phyloP scores from a whole-genome alignment of 1,140 invertebrate species.

The Ceratosolen fusciceps region DNA sequence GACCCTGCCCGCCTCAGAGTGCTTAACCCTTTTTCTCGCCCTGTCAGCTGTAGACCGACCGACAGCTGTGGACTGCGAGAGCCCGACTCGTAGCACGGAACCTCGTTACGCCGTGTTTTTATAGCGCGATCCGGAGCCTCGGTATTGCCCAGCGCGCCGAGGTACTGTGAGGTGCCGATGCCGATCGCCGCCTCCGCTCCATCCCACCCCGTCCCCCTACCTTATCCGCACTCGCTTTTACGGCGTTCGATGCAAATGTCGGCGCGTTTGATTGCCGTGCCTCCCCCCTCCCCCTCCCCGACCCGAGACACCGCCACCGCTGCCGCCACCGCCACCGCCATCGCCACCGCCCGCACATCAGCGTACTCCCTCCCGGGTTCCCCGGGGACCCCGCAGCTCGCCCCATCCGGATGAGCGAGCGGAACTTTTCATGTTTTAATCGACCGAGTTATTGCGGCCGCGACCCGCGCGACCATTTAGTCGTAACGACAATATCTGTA shows the following conservation, averaged over 20 bases:
- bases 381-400: too few relatives aligned
- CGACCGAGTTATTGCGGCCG: conserved; percentile 1
- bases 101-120: conserved; percentile 43
- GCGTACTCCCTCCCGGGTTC: too few relatives aligned
- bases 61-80: conserved; percentile 41
- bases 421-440: conserved; percentile 19
- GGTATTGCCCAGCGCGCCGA: too few relatives aligned
- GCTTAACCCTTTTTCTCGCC: conserved; percentile 70
- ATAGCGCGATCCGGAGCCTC: neutral
- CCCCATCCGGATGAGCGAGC: conserved; percentile 4
- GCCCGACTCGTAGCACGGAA: too few relatives aligned
- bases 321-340: too few relatives aligned
- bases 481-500: conserved; percentile 6
- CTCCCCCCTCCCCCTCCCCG: too few relatives aligned
- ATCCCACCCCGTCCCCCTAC: neutral
- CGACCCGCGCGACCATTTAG: neutral
- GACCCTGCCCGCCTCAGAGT: too few relatives aligned
- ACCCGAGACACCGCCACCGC: too few relatives aligned
- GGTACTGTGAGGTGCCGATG: neutral
- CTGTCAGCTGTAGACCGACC: conserved; percentile 63
- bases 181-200: neutral
- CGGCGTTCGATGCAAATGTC: conserved; percentile 17
- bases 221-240: neutral
- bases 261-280: conserved; percentile 3
- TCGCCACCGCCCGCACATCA: too few relatives aligned